Base-by-base conservation (phyloP, 1,140 invertebrate species). In the Drosophila pandora region DNA sequence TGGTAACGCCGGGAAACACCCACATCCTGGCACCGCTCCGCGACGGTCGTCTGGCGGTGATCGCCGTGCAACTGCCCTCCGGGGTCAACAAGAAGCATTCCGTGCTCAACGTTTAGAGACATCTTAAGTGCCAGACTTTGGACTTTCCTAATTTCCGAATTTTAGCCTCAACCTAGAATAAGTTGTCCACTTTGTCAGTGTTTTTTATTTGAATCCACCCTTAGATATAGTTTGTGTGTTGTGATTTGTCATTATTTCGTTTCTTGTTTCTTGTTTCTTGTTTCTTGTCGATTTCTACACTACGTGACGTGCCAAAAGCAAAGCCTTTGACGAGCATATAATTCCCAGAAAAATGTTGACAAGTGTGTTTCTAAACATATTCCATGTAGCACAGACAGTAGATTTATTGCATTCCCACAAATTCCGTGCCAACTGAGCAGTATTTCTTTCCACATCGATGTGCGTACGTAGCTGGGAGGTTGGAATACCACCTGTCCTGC, bases 21-120 rank as follows among this genome's bases (percentile, higher is more conserved):
- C 94, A 95, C 73, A 92, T 95, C 52, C 81, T 95, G 55, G 94
- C 93, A 4, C 93, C 94, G 2, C 85, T 95, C 0, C 90, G 92
- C 12, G 94, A 95, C 81, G 94, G 94, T 1, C 94, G 94, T 56
- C 85, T 95, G 2, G 94, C 94, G 25, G 93, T 95, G 13, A 92
- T 95, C 13, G 90, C 89, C 48, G 89, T 91, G 9, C 90, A 91
- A 34, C 47, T 91, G 62, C 89, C 90, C 1, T 52, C 55, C 8
- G 69, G 56, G 2, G 76, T 73, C 68, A 80, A 64, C 63, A 90
- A 90, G 45, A 91, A 91, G 62, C 90, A 91, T 90, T 91, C 90
- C 80, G 90, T 91, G 56, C 79, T 91, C 25, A 91, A 91, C 59
- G 90, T 91, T 37, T 91, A 87, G 21, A 37, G 45, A 25, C 21